phyloP scores from a whole-genome alignment of 1,140 invertebrate species.

The Euschistus heros region DNA sequence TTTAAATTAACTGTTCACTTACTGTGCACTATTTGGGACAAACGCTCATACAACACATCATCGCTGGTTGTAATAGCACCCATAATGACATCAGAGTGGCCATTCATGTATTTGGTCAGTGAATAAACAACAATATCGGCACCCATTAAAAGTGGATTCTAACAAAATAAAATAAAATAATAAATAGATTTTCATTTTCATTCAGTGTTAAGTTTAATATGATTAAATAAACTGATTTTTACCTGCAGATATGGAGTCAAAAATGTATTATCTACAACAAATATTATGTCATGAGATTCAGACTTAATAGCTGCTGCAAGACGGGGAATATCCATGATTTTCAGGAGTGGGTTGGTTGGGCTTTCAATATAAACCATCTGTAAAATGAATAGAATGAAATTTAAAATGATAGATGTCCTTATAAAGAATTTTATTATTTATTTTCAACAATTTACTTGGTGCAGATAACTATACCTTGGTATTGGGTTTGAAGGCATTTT shows the following conservation, averaged over 20 bases:
- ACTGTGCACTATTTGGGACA: constrained; percentile 88
- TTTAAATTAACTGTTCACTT: constrained; percentile 30
- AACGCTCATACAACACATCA: constrained; percentile 54
- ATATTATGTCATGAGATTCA: constrained; percentile 53
- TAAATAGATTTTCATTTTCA: no score
- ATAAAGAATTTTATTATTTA: no score
- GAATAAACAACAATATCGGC: constrained; percentile 91
- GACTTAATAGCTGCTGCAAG: constrained; percentile 52
- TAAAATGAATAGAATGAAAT: constrained; percentile 31
- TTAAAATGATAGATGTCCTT: background rate
- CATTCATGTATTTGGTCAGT: constrained; percentile 97
- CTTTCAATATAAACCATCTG: constrained; percentile 94
- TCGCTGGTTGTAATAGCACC: constrained; percentile 70
- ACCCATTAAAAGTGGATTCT: constrained; percentile 79
- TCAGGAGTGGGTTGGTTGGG: constrained; percentile 93
- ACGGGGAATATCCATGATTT: constrained; percentile 78
- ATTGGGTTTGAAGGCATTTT: constrained; percentile 60
- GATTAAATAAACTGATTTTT: no score
- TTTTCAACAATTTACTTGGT: no score
- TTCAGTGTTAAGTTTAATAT: no score
- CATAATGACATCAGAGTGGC: constrained; percentile 96
- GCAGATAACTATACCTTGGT: constrained; percentile 64
- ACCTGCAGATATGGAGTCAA: constrained; percentile 88
- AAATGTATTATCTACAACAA: constrained; percentile 97
- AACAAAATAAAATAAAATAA: no score